Evolutionary conservation across 2,113 vertebrate genomes (phyloP).

Genomic region (Steatornis caripensis): DNA sequence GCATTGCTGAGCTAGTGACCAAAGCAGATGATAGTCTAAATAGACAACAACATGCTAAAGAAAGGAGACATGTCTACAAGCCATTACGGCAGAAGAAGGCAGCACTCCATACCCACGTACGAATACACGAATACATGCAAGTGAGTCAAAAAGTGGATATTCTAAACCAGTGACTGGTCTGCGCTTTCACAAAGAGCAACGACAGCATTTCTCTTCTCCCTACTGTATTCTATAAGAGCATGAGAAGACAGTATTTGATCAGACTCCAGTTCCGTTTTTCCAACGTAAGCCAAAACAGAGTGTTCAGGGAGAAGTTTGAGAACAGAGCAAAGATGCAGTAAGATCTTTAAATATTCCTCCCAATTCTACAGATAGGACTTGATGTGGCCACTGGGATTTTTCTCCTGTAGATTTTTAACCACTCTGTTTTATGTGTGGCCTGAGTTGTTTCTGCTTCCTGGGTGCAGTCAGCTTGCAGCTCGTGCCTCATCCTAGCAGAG

Average conservation of each 20-base stretch:
- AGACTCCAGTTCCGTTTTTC: background rate
- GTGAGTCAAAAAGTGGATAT: background rate
- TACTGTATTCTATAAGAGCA: background rate
- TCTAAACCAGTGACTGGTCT: background rate
- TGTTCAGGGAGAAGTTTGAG: background rate
- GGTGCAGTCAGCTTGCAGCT: background rate
- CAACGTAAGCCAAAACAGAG: background rate
- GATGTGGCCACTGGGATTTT: background rate
- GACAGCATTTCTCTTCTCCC: background rate
- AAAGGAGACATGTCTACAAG: background rate
- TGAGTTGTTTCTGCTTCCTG: background rate
- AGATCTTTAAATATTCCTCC: background rate
- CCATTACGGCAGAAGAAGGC: background rate
- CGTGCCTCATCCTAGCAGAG: background rate
- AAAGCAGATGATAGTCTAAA: background rate
- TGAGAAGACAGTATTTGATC: background rate
- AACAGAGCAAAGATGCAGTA: background rate
- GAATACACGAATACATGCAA: background rate
- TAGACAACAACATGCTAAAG: background rate
- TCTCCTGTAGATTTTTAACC: background rate
- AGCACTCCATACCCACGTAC: background rate
- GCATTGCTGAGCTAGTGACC: background rate
- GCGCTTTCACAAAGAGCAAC: background rate
- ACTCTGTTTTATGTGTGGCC: background rate
- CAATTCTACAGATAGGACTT: background rate